Conservation (phyloP, 2,888 invertebrate genomes). For the Adela reaumurella region DNA sequence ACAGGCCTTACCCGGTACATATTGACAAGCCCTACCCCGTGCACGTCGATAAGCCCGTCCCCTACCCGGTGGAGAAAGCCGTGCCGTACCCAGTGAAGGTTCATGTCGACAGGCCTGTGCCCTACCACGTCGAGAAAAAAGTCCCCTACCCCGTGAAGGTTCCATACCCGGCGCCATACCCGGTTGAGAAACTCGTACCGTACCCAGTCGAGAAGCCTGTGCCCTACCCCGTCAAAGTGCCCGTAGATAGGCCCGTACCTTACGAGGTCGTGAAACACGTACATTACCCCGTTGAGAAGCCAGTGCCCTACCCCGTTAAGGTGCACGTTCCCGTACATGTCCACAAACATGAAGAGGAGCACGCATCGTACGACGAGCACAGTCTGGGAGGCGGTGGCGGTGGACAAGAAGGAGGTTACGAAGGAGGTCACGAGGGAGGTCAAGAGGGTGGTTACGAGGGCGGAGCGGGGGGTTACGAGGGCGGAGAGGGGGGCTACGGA, state of each 20-base stretch:
- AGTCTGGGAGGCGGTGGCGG: conserved; percentile 14
- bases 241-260: conserved; percentile 57
- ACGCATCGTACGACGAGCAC: conserved; percentile 18
- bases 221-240: conserved; percentile 62
- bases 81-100: conserved; percentile 71
- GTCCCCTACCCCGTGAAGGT: conserved; percentile 75
- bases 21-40: conserved; percentile 66
- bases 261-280: conserved; percentile 67
- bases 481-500: conserved; percentile 11
- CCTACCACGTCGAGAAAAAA: conserved; percentile 73
- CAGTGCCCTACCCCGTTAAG: conserved; percentile 67
- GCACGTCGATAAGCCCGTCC: conserved; percentile 69
- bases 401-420: conserved; percentile 16
- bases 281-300: conserved; percentile 63
- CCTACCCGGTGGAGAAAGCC: conserved; percentile 69
- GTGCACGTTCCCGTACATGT: conserved; percentile 63
- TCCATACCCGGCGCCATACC: conserved; percentile 67
- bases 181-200: conserved; percentile 63
- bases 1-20: conserved; percentile 66
- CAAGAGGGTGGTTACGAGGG: conserved; percentile 8
- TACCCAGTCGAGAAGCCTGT: conserved; percentile 64
- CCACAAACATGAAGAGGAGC: conserved; percentile 39
- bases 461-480: conserved; percentile 11
- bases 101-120: conserved; percentile 63
- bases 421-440: conserved; percentile 12